Evolutionary conservation across 2,113 vertebrate genomes (phyloP), one percentile per base, ranked within the genome.

Genomic region (Salvelinus namaycush): DNA sequence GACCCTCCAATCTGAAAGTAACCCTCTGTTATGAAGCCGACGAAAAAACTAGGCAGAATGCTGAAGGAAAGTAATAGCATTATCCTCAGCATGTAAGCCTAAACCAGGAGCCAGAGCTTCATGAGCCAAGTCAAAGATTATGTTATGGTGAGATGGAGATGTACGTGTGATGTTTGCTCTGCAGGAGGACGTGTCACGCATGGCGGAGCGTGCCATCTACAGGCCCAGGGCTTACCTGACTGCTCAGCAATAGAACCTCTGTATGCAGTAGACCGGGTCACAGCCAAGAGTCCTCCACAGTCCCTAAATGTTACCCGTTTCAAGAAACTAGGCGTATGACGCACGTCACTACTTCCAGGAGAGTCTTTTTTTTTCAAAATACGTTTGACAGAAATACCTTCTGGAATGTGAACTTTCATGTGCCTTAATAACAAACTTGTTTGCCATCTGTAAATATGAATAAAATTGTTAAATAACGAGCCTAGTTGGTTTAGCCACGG

Each of bases 161-260:
- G 16, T 62, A 66, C 60, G 16, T 66, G 44, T 48, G 18, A 44
- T 44, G 26, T 57, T 29, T 65, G 67, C 44, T 22, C 39, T 3
- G 14, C 14, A 49, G 49, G 11, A 67, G n/a, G 66, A 67, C 72
- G 27, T 20, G 59, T 70, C 29, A 22, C 26, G 64, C 26, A 65
- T 74, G 62, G 69, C 72, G 20, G 44, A 57, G 3, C 29, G 39
- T 72, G 72, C 24, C 70, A 18, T 67, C 68, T 78, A 66, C 14
- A 75, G 39, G 39, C 8, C 39, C 39, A 44, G 24, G 49, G 51
- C 44, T 66, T 44, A 73, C 48, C 22, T 6, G 6, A 2, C 27
- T 18, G 24, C 60, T 66, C 39, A 69, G 59, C 76, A 67, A 20
- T n/a, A 62, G 0, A 44, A 59, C 67, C 72, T 66, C 59, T 59